Evolutionary conservation across 1,140 invertebrate species (phyloP).

Genomic region (Chymomyza costata): DNA sequence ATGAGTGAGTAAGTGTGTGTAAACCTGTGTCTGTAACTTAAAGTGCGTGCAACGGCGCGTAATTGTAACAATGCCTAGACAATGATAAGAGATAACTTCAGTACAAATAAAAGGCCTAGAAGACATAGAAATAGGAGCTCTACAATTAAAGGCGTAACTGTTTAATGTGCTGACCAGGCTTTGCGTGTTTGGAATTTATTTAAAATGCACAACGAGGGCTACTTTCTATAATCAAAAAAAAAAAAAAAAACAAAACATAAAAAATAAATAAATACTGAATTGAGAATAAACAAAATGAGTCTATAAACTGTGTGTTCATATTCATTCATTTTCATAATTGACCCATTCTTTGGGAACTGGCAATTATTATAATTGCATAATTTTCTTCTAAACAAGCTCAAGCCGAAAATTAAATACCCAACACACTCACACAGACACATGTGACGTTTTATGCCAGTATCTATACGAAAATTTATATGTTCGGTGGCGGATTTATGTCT

Average conservation of each 20-base stretch:
- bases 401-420: conserved; percentile 50
- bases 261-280: conserved; percentile 35
- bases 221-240: conserved; percentile 22
- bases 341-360: conserved; percentile 62
- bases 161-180: too few species aligned
- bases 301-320: too few species aligned
- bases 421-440: conserved; percentile 36
- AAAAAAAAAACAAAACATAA: conserved; percentile 41
- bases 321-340: conserved; percentile 61
- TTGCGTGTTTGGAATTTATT: too few species aligned
- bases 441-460: conserved; percentile 44
- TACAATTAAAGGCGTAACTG: background rate
- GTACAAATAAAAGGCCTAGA: too few species aligned
- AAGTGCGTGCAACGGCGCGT: conserved; percentile 64
- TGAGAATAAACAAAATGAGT: too few species aligned
- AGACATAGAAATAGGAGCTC: too few species aligned
- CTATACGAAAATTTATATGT: conserved; percentile 67
- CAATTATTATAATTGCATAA: conserved; percentile 73
- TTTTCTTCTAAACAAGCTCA: conserved; percentile 70
- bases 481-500: conserved; percentile 66
- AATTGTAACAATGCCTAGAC: conserved; percentile 61
- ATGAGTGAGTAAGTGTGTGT: conserved; percentile 8
- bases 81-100: too few species aligned
- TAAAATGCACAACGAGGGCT: background rate
- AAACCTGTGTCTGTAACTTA: conserved; percentile 12